These are phyloP conservation scores for Crotalus helleri DNA, from an alignment of 2,113 vertebrate species.

Conservation along the genomic window DNA sequence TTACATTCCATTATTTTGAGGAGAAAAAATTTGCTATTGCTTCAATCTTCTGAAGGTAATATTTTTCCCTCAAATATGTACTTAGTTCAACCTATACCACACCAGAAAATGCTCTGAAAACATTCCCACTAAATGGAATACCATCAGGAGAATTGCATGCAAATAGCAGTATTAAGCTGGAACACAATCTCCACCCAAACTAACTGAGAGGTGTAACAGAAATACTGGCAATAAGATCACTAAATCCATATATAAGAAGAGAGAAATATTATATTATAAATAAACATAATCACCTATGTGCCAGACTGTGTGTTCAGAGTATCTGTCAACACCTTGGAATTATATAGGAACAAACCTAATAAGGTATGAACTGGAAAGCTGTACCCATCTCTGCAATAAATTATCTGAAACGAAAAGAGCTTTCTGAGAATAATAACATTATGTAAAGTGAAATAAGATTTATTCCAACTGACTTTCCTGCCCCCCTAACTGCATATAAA, in stretches of 20 bases:
- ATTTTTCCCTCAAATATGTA: neutral
- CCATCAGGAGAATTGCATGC: neutral
- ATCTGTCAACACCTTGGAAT: slow-evolving; percentile 27
- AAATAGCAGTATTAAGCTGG: neutral
- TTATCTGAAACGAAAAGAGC: neutral
- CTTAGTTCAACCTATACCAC: neutral
- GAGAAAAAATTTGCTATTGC: neutral
- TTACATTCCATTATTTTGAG: neutral
- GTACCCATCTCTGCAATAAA: neutral
- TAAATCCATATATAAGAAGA: neutral
- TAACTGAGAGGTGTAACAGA: neutral
- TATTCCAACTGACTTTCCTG: neutral
- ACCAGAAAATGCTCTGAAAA: neutral
- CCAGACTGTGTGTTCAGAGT: neutral
- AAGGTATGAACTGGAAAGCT: neutral
- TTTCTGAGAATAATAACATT: neutral
- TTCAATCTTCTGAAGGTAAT: neutral
- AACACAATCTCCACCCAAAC: neutral
- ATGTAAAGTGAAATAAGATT: slow-evolving; percentile 1
- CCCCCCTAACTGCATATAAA: neutral
- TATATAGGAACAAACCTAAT: neutral
- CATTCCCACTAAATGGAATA: neutral
- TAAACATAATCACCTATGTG: neutral
- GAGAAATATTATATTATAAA: slow-evolving; percentile 4
- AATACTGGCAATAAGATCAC: neutral